Conservation (phyloP, 2,113 vertebrate species). For the Cyanoderma ruficeps region DNA sequence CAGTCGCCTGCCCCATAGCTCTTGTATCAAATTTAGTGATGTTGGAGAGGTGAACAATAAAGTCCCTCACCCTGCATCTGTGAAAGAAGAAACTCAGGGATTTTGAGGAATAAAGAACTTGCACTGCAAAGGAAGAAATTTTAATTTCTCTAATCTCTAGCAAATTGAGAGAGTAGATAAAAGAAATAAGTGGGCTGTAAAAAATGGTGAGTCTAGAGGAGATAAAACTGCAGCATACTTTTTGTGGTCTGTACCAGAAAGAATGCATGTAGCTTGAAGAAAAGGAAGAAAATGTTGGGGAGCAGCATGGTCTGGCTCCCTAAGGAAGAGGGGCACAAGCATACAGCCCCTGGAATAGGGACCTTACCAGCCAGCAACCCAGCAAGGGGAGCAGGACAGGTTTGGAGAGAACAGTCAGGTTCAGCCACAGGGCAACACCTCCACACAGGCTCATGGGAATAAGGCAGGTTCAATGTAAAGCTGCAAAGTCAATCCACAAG, state of each 20-base stretch:
- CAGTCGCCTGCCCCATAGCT: neutral
- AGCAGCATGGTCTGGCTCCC: neutral
- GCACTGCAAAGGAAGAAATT: neutral
- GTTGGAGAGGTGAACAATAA: slow-evolving; percentile 11
- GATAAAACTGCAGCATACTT: neutral
- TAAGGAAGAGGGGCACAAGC: rapidly evolving
- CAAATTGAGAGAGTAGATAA: neutral
- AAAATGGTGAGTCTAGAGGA: neutral
- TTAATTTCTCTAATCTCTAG: neutral
- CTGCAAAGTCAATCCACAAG: neutral
- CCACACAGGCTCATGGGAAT: neutral
- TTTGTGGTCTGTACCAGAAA: neutral
- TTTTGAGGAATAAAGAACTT: neutral
- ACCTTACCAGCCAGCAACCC: neutral
- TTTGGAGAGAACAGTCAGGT: neutral
- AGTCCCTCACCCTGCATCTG: slow-evolving; percentile 25
- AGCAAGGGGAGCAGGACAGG: neutral
- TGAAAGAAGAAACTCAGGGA: slow-evolving; percentile 11
- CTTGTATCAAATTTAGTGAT: slow-evolving; percentile 13
- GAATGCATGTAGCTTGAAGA: neutral
- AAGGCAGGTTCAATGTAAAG: neutral
- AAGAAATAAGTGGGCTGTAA: neutral
- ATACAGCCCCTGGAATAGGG: rapidly evolving
- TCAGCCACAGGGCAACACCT: neutral
- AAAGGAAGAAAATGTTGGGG: neutral